Base-by-base conservation (phyloP, 2,113 vertebrate species). In the Hippocampus abdominalis region DNA sequence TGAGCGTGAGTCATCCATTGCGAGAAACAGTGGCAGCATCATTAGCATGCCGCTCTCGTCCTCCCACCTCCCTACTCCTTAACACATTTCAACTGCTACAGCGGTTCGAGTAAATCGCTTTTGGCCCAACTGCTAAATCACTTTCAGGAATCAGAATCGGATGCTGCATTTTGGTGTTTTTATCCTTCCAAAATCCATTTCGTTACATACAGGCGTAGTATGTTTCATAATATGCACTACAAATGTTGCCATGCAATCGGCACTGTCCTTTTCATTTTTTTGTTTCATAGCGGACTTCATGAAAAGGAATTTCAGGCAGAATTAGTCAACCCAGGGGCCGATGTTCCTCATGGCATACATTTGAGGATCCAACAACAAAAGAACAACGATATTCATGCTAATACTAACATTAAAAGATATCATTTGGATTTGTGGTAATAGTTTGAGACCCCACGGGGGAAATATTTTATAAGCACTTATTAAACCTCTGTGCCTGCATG, bases 31-130 rank as follows among this genome's bases (percentile, higher is more conserved):
- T 76, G 78, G 86, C 80, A 81, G 72, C 81, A 87, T 92, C 88
- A 91, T 92, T 92, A 91, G 86, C 87, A 89, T 89, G 86, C 87
- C 59, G 83, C 85, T 87, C 85, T 86, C 88, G 85, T 90, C 89
- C 84, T 66, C 89, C 90, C 82, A 87, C 89, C 81, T 82, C 69
- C 56, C 66, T 77, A 76, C 87, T 84, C 82, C 85, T 84, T 78
- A 89, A 87, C 89, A 89, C 81, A 89, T 90, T 91, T 88, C 83
- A 88, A 90, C 87, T 86, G 88, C 87, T 76, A 81, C 74, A 73
- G 64, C 72, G 70, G 79, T 86, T 84, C 79, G 54, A 77, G 76
- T 86, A 74, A 82, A 87, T 84, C 83, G 72, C 75, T 54, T 78
- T 66, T 71, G 74, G 79, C 76, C 77, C 75, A 70, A 53, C 56